Conservation (phyloP, 2,797 vertebrate species). For the Enoplosus armatus region DNA sequence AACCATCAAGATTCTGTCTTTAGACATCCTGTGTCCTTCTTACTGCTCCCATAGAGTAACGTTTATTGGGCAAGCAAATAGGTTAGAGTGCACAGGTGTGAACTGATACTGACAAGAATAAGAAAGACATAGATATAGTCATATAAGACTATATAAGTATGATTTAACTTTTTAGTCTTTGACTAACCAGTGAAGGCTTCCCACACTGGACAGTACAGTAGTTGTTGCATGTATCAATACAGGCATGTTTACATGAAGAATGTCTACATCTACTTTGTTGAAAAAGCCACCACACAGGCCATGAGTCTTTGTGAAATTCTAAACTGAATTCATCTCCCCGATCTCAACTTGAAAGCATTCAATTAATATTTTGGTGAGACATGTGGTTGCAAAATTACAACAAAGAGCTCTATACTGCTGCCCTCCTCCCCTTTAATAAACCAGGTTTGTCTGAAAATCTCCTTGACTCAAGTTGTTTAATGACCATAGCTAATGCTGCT, state of each 20-base stretch:
- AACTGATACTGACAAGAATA: background rate
- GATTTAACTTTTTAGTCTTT: background rate
- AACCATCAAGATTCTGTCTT: background rate
- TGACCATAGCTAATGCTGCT: conserved; percentile 91
- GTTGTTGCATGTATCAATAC: background rate
- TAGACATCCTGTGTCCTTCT: background rate
- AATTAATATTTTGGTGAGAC: conserved; percentile 17
- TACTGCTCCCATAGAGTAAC: background rate
- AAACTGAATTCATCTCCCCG: background rate
- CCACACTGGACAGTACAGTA: background rate
- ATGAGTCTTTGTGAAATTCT: background rate
- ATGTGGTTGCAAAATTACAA: conserved; percentile 15
- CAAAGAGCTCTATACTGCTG: conserved; percentile 14
- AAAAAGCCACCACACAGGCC: background rate
- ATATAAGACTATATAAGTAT: too few species aligned
- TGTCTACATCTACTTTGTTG: background rate
- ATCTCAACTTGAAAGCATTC: conserved; percentile 11
- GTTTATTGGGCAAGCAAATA: too few species aligned
- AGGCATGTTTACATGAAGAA: background rate
- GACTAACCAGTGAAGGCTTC: background rate
- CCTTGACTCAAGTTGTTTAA: conserved; percentile 90
- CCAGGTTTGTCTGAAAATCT: conserved; percentile 88
- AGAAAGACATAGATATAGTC: background rate
- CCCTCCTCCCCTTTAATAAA: conserved; percentile 65
- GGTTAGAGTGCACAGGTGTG: background rate